Evolutionary conservation across 2,113 vertebrate genomes (phyloP), one percentile per base, ranked within the genome.

Genomic region (Barnardius zonarius): DNA sequence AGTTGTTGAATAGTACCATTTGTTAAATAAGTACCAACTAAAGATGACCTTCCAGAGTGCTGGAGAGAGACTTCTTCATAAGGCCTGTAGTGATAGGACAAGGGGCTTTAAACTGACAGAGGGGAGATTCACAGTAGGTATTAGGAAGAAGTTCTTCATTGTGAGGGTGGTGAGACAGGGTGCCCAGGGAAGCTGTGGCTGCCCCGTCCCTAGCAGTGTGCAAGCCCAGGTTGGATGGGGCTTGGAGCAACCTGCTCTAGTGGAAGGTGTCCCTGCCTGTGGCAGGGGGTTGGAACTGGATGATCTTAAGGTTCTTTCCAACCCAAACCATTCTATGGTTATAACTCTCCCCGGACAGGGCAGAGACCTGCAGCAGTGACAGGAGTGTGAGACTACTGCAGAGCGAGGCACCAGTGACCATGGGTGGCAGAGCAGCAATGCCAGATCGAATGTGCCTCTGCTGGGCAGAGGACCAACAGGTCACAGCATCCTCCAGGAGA

Each of bases 351-450:
- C 31, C 44, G 66, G 51, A 41, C 61, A 48, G 0, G 5, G 51
- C 69, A 52, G 61, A 30, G 54, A 17, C 54, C 39, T 28, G 44
- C 52, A 41, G 16, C 0, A 0, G 67, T 18, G 49, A 11, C 1
- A 80, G 81, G 43, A 33, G 46, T 19, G 15, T 1, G 5, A n/a
- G 11, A 31, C 6, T 39, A 4, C 51, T 72, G 67, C 37, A 49
- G 43, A 23, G 51, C 7, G 35, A 51, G 49, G 43, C 41, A 59
- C 22, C 25, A 62, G 41, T 0, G 2, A 22, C 46, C 0, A 1
- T 3, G 23, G 25, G 49, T 57, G 63, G 33, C 39, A 70, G 35
- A 61, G 6, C 2, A 9, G 24, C 55, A 33, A 6, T 3, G 12
- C 25, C 20, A 41, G 33, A 16, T 24, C 0, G 0, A 6, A 5